Base-by-base conservation (phyloP, 2,113 vertebrate species). In the Cathartes aura region DNA sequence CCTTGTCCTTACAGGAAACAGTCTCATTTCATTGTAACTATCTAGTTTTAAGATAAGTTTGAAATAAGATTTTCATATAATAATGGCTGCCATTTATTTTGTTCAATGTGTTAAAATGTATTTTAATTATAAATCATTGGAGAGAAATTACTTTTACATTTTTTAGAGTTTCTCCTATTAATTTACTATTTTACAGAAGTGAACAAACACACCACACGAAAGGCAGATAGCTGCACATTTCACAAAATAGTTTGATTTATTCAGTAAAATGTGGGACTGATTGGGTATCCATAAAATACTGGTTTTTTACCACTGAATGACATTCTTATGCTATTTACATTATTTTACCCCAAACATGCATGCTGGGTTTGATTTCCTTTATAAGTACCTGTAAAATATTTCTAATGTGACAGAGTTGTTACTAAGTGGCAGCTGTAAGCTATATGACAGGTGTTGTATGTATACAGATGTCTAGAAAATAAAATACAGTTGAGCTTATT, bases 351-450 rank as follows among this genome's bases (percentile, higher is more conserved):
- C 30, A 82, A 40, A 94, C 45, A 60, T 7, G 18, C 36, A 52
- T 19, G 27, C 20, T 63, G 43, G 24, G 50, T 93, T 93, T 86
- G 84, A 89, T 72, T 88, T 95, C 58, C 42, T 83, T 91, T 55
- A 5, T 55, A 85, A 53, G 43, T 79, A 86, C 12, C 53, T 88
- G 63, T 36, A 94, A 97, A 87, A 55, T 85, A 90, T 72, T 91
- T 95, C 94, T 88, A 23, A 93, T 58, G 80, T 93, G 86, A 91
- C 84, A 60, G 90, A 89, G 36, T 79, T 92, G 84, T 96, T 97
- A 73, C 88, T 82, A 96, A 95, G 67, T 68, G 88, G 90, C 75
- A 80, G 36, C 5, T 78, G 74, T 95, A 43, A 95, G 67, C 82
- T 59, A 20, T 24, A 59, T 76, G 87, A 87, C 64, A 63, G 71